Percentiles rank a stretch among this genome's conserved stretches.
Evolutionary conservation across 1,140 invertebrate genomes (phyloP).

Genomic region (Plectrocnemia conspersa): DNA sequence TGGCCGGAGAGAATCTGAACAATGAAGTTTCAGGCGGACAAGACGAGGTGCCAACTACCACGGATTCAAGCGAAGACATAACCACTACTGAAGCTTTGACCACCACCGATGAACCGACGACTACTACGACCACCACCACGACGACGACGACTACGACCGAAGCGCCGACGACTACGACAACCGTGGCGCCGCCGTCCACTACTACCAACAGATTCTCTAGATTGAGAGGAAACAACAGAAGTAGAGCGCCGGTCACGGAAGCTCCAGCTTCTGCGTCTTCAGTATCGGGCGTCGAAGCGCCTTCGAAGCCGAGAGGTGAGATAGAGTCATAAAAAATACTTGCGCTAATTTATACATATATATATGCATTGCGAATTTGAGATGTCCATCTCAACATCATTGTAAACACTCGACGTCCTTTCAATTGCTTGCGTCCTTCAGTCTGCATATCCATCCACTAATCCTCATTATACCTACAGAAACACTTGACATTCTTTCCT

Average conservation of each 20-base stretch:
- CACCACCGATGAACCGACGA: slow-evolving; percentile 57
- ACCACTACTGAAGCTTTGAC: slow-evolving; percentile 49
- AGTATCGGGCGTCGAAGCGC: slow-evolving; percentile 36
- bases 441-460: no score
- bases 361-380: not conserved
- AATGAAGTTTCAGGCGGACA: slow-evolving; percentile 52
- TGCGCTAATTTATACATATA: no score
- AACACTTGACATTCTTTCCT: no score
- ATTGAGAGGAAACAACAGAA: not conserved
- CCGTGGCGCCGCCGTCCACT: slow-evolving; percentile 45
- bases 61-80: slow-evolving; percentile 36
- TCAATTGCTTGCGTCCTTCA: no score
- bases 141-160: slow-evolving; percentile 50
- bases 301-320: slow-evolving; percentile 30
- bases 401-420: not conserved
- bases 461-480: no score
- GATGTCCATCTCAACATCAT: not conserved
- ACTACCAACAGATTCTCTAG: slow-evolving; percentile 38
- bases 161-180: slow-evolving; percentile 54
- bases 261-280: slow-evolving; percentile 39
- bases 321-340: no score
- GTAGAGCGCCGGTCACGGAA: slow-evolving; percentile 5
- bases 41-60: slow-evolving; percentile 47
- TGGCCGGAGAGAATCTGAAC: slow-evolving; percentile 69
- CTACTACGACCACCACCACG: slow-evolving; percentile 52